Evolutionary conservation across 2,888 invertebrate genomes (phyloP).

Genomic region (Ceriagrion tenellum): DNA sequence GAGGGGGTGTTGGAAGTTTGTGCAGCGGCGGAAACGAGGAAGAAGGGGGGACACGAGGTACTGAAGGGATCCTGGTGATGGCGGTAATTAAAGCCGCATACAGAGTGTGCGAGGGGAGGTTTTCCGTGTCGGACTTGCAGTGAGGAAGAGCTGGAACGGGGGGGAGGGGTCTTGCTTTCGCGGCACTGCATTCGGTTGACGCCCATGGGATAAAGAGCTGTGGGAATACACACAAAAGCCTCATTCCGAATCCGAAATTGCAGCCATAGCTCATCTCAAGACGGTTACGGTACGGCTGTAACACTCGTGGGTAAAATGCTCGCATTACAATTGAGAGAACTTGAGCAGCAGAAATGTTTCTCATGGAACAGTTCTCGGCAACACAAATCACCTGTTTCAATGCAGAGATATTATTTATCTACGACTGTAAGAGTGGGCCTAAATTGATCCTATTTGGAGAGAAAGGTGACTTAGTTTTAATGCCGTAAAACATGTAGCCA

Average conservation of each 20-base stretch:
- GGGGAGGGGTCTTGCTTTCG: background rate
- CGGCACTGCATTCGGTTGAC: background rate
- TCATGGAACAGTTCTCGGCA: too few relatives aligned
- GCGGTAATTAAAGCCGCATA: constrained; percentile 15
- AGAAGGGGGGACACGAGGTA: background rate
- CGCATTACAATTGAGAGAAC: too few relatives aligned
- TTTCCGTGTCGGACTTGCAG: too few relatives aligned
- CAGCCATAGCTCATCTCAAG: background rate
- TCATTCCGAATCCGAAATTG: background rate
- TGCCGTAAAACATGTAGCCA: too few relatives aligned
- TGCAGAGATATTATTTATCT: too few relatives aligned
- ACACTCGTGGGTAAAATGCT: background rate
- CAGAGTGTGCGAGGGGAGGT: background rate
- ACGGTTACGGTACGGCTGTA: background rate
- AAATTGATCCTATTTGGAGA: too few relatives aligned
- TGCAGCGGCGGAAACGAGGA: background rate
- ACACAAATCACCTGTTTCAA: too few relatives aligned
- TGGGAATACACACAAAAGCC: background rate
- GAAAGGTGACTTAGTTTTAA: too few relatives aligned
- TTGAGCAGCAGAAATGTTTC: too few relatives aligned
- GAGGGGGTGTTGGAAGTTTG: background rate
- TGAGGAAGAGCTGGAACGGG: too few relatives aligned
- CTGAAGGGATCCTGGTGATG: background rate
- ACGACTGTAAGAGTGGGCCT: too few relatives aligned
- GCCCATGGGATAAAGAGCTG: background rate